These are phyloP conservation scores for Drosophila sechellia DNA, from an alignment of 1,140 invertebrate species.

Conservation along the genomic window DNA sequence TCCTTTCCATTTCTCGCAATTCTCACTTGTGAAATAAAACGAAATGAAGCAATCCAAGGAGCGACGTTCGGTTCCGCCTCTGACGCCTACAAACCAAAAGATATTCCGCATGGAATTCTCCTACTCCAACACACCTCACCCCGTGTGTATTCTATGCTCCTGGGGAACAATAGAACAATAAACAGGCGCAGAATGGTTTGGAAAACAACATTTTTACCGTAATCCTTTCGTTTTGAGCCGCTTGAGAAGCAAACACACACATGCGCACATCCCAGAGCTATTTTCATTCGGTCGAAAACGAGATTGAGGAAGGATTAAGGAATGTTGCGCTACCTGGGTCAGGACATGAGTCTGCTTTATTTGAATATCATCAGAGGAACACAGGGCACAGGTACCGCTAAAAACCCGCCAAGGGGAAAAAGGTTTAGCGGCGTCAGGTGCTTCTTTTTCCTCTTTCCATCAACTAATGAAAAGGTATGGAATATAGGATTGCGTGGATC, in stretches of 20 bases:
- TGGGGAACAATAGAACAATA: conserved; percentile 57
- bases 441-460: conserved; percentile 2
- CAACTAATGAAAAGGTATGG: conserved; percentile 30
- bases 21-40: conserved; percentile 65
- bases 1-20: conserved; percentile 78
- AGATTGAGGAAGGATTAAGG: conserved; percentile 78
- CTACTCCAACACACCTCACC: conserved; percentile 2
- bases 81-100: conserved; percentile 52
- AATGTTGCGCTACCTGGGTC: conserved; percentile 41
- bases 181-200: conserved; percentile 40
- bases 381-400: conserved; percentile 16
- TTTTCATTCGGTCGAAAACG: conserved; percentile 79
- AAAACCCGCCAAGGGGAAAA: conserved; percentile 31
- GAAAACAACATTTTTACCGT: conserved; percentile 74
- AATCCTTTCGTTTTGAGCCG: conserved; percentile 82
- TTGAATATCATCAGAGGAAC: conserved; percentile 54
- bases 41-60: conserved; percentile 63
- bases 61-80: conserved; percentile 61
- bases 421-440: conserved; percentile 56
- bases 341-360: conserved; percentile 70
- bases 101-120: conserved; percentile 11
- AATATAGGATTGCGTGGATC: conserved; percentile 30
- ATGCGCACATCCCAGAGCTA: conserved; percentile 4
- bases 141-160: conserved; percentile 7
- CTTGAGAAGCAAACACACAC: conserved; percentile 60